phyloP scores from a whole-genome alignment of 2,113 vertebrate species.

The Trichechus manatus region DNA sequence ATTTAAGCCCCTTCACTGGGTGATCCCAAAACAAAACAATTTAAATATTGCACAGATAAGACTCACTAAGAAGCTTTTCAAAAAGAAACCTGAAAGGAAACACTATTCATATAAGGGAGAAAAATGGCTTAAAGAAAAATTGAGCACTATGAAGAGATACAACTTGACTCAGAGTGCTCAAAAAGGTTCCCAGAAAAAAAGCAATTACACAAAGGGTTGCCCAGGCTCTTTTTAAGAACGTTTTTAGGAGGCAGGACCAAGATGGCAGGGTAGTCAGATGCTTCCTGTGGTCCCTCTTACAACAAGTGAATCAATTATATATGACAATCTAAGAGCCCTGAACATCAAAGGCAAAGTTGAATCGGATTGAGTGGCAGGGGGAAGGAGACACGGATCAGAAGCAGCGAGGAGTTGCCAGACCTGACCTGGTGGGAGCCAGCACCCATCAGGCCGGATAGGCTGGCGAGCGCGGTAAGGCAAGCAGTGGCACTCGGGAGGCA shows the following conservation, averaged over 20 bases:
- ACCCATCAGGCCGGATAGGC: no score
- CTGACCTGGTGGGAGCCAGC: no score
- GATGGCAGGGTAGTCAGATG: no score
- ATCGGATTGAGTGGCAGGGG: no score
- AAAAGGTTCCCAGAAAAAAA: constrained; percentile 51
- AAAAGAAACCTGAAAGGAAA: constrained; percentile 32
- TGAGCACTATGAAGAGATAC: background rate
- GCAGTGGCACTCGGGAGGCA: no score
- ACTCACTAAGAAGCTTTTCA: background rate
- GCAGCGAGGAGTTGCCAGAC: no score
- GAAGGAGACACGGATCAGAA: no score
- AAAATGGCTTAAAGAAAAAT: constrained; percentile 10
- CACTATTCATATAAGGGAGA: constrained; percentile 18
- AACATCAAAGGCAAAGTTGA: no score
- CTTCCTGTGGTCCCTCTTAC: no score
- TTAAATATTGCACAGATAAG: background rate
- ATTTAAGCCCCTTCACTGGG: constrained; percentile 34
- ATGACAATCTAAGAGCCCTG: no score
- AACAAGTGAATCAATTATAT: no score
- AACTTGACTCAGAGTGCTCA: background rate
- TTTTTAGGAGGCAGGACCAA: background rate
- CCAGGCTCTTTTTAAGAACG: background rate
- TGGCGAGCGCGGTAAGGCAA: no score
- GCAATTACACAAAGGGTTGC: background rate
- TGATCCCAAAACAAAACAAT: constrained; percentile 26